Evolutionary conservation across 2,888 invertebrate genomes (phyloP).

Genomic region (Elysia crispata): DNA sequence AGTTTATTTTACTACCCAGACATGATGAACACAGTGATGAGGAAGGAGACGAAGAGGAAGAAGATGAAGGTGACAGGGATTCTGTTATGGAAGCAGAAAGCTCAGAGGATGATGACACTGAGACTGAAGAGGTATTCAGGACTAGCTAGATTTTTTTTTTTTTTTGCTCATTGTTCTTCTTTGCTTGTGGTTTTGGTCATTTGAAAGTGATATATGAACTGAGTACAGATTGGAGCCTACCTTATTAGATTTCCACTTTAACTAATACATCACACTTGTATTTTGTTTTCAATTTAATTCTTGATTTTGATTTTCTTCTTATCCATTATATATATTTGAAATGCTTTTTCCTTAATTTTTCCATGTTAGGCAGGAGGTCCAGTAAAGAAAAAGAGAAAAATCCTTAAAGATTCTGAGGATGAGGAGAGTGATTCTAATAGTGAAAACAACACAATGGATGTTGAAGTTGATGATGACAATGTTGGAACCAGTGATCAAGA

Average conservation of each 20-base stretch:
- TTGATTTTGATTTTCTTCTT: too few species aligned
- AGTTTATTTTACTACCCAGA: neutral
- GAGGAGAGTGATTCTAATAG: too few species aligned
- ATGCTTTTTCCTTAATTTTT: neutral
- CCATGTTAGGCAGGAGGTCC: neutral
- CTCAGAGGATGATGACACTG: slow-evolving; percentile 40
- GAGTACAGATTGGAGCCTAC: too few species aligned
- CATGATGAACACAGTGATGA: slow-evolving; percentile 29
- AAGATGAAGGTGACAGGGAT: slow-evolving; percentile 38
- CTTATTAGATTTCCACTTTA: too few species aligned
- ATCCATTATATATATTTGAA: too few species aligned
- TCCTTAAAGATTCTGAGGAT: too few species aligned
- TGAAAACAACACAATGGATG: slow-evolving; percentile 1
- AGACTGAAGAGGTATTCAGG: slow-evolving; percentile 39
- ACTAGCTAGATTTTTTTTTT: too few species aligned
- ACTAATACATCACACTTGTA: too few species aligned
- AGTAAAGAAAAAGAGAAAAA: neutral
- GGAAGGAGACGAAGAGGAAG: slow-evolving; percentile 40
- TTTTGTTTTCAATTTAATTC: too few species aligned
- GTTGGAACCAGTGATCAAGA: slow-evolving; percentile 37
- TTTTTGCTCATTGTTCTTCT: neutral
- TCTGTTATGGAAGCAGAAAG: slow-evolving; percentile 44
- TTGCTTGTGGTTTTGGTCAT: too few species aligned
- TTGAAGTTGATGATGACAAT: neutral
- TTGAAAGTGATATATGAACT: too few species aligned